phyloP scores from a whole-genome alignment of 1,140 invertebrate species.

The Macrosteles quadrilineatus region DNA sequence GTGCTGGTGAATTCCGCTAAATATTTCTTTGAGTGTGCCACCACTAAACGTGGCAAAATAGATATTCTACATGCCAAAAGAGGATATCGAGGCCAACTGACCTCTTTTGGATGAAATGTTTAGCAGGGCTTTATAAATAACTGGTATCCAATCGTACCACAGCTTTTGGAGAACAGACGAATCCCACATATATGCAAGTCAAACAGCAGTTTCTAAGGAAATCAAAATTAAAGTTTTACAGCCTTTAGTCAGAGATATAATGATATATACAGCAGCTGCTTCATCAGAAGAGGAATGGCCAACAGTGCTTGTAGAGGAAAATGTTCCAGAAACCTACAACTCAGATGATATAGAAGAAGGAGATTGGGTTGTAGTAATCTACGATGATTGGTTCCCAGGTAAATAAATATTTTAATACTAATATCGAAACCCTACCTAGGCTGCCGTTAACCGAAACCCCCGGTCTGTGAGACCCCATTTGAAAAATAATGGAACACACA shows the following conservation, averaged over 20 bases:
- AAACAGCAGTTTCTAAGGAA: slow-evolving; percentile 5
- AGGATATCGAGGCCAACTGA: not conserved
- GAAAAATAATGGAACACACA: too few species aligned
- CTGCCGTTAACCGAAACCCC: too few species aligned
- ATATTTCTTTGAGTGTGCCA: slow-evolving; percentile 4
- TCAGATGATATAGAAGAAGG: too few species aligned
- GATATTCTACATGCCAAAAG: not conserved
- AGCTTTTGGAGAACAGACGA: not conserved
- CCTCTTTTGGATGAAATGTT: not conserved
- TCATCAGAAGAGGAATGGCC: not conserved
- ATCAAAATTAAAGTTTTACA: not conserved
- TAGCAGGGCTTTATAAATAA: not conserved
- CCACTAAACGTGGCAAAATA: not conserved
- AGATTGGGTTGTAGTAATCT: too few species aligned
- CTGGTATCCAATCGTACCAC: slow-evolving; percentile 20
- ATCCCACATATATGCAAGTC: slow-evolving; percentile 17
- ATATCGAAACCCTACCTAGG: too few species aligned
- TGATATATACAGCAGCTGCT: not conserved
- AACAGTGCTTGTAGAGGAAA: slow-evolving; percentile 3
- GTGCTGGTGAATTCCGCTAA: not conserved
- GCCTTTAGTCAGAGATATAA: slow-evolving; percentile 14
- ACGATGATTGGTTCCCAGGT: too few species aligned
- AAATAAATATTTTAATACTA: too few species aligned
- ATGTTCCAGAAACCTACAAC: too few species aligned
- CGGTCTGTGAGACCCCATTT: too few species aligned